Conservation (phyloP, 1,140 invertebrate genomes). For the Luehdorfia chinensis region DNA sequence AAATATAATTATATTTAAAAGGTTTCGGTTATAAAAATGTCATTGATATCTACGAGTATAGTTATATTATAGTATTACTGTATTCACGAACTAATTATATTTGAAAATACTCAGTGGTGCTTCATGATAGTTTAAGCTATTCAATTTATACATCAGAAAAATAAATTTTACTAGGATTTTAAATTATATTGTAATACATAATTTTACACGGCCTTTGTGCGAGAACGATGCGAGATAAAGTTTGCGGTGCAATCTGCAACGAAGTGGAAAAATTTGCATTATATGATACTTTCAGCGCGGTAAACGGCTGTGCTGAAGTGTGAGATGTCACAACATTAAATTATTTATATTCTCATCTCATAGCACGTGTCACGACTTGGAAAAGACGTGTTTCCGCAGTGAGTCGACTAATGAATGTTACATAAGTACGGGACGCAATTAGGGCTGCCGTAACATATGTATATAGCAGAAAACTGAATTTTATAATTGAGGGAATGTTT, state of each 20-base stretch:
- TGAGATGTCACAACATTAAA: slow-evolving; percentile 10
- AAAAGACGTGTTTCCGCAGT: slow-evolving; percentile 26
- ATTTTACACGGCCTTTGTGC: slow-evolving; percentile 3
- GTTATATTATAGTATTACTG: too few relatives aligned
- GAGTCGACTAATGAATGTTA: slow-evolving; percentile 41
- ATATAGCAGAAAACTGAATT: too few relatives aligned
- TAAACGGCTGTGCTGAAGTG: not conserved
- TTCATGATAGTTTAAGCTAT: too few relatives aligned
- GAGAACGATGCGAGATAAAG: not conserved
- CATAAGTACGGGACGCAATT: slow-evolving; percentile 29
- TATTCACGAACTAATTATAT: too few relatives aligned
- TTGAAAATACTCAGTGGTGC: too few relatives aligned
- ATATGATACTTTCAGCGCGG: not conserved
- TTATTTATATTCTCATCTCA: slow-evolving; percentile 25
- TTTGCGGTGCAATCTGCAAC: slow-evolving; percentile 12
- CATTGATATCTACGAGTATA: too few relatives aligned
- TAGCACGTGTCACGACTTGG: slow-evolving; percentile 19
- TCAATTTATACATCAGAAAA: too few relatives aligned
- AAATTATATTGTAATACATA: not conserved
- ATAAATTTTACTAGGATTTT: not conserved
- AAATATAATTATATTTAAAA: too few relatives aligned
- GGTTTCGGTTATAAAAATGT: too few relatives aligned
- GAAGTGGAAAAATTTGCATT: not conserved
- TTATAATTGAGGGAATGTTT: too few relatives aligned
- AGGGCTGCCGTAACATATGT: too few relatives aligned